Base-by-base conservation (phyloP, 92 coral and sea anemone species). In the Pocillopora grandis region DNA sequence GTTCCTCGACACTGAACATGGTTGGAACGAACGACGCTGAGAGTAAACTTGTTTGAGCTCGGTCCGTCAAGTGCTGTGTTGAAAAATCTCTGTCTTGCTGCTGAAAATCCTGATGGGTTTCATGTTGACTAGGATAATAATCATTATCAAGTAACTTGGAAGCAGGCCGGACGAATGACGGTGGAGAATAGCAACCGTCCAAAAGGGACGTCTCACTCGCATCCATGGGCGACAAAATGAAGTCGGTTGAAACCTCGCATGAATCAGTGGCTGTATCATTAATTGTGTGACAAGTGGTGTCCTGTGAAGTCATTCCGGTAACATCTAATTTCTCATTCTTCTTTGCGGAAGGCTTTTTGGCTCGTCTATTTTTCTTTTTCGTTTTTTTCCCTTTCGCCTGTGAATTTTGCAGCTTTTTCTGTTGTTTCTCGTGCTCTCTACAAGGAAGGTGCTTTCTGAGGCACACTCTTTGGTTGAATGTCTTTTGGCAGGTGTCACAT, bases 371-470 rank as follows among this genome's bases (percentile, higher is more conserved):
- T 67, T 73, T 66, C 66, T 72, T 83, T 52, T 64, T 37, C 11
- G 76, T 66, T 56, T 66, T 73, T 14, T 48, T 66, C 49, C 79
- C 62, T 58, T 79, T 84, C 31, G 88, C 77, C 2, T 58, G 66
- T 4, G 76, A 65, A 42, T 59, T 85, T 71, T 90, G 84, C 57
- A 76, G 78, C 58, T 89, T 84, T 78, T 91, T 90, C 80, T 89
- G 80, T 35, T 80, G 86, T 64, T 87, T 91, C 80, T 92, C 96
- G 3, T 86, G 90, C 72, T 92, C 94, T 71, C 86, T 91, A 68
- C 96, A 92, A 33, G 96, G 96, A 57, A 92, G 91, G 61, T 92
- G 96, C 56, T 88, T 92, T 55, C 90, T 85, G 18, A 92, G 96
- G 57, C 96, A 92, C 27, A 92, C 79, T 49, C 80, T 84, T 58